Evolutionary conservation across 2,113 vertebrate genomes (phyloP), one percentile per base, ranked within the genome.

Genomic region (human (Homo sapiens)): DNA sequence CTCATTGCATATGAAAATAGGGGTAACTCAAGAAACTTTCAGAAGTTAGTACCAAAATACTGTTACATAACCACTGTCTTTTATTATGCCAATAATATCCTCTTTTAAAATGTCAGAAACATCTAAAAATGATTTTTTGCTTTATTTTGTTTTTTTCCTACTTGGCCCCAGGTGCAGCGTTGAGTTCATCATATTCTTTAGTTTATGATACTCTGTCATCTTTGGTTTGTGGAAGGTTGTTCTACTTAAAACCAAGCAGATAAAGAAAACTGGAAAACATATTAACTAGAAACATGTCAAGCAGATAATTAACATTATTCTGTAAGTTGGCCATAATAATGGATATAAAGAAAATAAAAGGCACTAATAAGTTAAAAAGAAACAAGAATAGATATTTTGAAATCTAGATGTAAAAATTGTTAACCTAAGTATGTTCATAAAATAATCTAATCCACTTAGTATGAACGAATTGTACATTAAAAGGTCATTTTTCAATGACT

Each of bases 21-120:
- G 43, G n/a, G 0, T 35, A 85, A 90, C 7, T 52, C 75, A 59
- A 85, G 70, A 90, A 52, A 80, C 30, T 59, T 95, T 81, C 22
- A 91, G 95, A 96, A 93, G 92, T 96, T 96, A 96, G 64, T 73
- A 66, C 57, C 8, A 90, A 68, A 95, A 85, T 55, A 83, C 20
- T 78, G 64, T 75, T 66, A 61, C 10, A 59, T 86, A 95, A 30
- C 40, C 27, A 82, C 38, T 32, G 7, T 43, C 55, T 95, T 96
- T 96, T 87, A 93, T 92, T 83, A 72, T 3, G 84, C 70, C 76
- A 78, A 96, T 96, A 97, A 94, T 96, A 96, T 64, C 72, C 57
- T 94, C 78, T 92, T 96, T 89, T 90, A 95, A 96, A 97, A 81
- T 88, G 57, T 92, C 80, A 92, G 38, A 87, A 96, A 96, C 23